A percentile compares a stretch with the other conserved stretches of the same genome.
Evolutionary conservation across 2,888 invertebrate genomes (phyloP).

Genomic region (Reticulitermes lucifugus): DNA sequence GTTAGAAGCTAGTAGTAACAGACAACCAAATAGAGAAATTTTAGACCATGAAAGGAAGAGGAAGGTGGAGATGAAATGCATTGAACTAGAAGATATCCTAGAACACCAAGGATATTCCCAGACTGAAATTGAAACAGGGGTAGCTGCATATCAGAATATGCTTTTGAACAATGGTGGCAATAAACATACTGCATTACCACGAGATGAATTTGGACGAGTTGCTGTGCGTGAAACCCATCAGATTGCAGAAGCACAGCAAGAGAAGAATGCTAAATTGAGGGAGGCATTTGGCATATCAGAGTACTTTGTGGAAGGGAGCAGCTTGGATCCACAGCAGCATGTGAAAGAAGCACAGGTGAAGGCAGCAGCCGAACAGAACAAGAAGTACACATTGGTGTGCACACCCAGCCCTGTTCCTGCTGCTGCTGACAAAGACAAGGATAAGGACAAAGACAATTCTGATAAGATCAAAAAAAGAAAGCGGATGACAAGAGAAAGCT

Average conservation of each 20-base stretch:
- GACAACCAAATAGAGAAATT: constrained; percentile 94
- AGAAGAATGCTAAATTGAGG: constrained; percentile 92
- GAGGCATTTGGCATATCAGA: constrained; percentile 96
- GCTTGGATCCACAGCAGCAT: constrained; percentile 85
- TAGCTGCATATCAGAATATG: constrained; percentile 88
- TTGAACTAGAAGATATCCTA: constrained; percentile 93
- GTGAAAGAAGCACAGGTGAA: constrained; percentile 69
- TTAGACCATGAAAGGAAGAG: constrained; percentile 95
- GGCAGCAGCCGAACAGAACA: constrained; percentile 64
- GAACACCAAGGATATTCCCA: constrained; percentile 92
- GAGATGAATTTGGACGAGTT: constrained; percentile 89
- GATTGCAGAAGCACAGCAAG: constrained; percentile 94
- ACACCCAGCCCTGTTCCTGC: constrained; percentile 72
- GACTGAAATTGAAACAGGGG: constrained; percentile 88
- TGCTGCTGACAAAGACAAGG: constrained; percentile 52
- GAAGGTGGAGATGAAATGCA: constrained; percentile 96
- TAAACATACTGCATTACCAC: constrained; percentile 66
- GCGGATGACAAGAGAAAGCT: constrained; percentile 56
- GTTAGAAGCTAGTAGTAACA: constrained; percentile 84
- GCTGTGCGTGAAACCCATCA: constrained; percentile 95
- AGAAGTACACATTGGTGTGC: constrained; percentile 78
- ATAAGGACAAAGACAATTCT: constrained; percentile 61
- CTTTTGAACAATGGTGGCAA: constrained; percentile 75
- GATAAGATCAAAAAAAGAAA: constrained; percentile 63
- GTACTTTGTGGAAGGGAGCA: constrained; percentile 93